Evolutionary conservation across 2,888 invertebrate genomes (phyloP), one percentile per base, ranked within the genome.

Genomic region (Rapana venosa): DNA sequence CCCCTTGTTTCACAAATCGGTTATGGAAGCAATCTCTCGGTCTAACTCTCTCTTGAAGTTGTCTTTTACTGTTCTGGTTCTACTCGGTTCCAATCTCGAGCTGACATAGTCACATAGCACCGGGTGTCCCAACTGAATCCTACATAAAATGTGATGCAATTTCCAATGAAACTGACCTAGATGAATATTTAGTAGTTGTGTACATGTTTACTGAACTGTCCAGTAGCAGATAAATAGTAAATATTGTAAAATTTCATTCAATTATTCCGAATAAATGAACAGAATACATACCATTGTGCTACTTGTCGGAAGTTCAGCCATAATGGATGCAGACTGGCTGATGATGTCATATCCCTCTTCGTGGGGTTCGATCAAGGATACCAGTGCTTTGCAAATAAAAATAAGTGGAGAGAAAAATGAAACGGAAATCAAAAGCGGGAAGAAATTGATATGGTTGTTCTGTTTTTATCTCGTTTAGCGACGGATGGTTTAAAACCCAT

Each of bases 301-400:
- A 70, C 84, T 74, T 30, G 66, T 89, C 89, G 89, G 89, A 89
- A 89, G 89, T 89, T 89, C 89, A 85, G 89, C 89, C 89, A 89
- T 89, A 85, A 89, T 89, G 89, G 89, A 89, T 89, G 89, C 89
- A 89, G 47, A 74, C 85, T 74, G 47, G 35, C 84, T 74, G 61
- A 47, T 89, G 89, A 89, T 89, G 89, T 89, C 89, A 89, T 61
- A 89, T 89, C 89, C 89, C 89, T 20, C 61, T 56, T 36, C 74
- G 61, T 74, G 85, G 70, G 89, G 89, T 70, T 56, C 74, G 47
- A 30, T 70, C 36, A 85, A 47, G 89, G 89, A 70, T 56, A n/a
- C 56, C 35, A 87, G 4, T 61, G 6, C 58, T 32, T n/a, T 83
- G 22, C 17, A 22, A 30, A 30, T 13, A 77, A 77, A 26, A 77